Percentiles rank a stretch among this genome's conserved stretches.
Conservation (phyloP, 2,113 vertebrate genomes). For the Peromyscus leucopus region DNA sequence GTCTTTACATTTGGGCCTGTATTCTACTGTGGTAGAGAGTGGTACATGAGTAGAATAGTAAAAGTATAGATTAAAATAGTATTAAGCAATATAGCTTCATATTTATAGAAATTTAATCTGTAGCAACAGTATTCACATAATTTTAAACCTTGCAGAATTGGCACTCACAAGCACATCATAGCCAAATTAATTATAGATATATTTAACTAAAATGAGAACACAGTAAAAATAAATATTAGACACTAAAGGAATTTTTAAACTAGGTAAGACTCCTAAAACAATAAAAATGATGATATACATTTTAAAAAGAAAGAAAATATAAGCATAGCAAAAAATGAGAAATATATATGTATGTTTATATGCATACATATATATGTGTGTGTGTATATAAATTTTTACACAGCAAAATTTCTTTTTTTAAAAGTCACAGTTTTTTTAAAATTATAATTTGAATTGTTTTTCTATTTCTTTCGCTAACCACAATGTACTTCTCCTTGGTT, state of each 20-base stretch:
- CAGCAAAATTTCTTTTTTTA: background rate
- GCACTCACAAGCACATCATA: background rate
- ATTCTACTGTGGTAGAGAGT: background rate
- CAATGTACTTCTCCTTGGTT: background rate
- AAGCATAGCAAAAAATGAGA: background rate
- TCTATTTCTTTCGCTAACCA: background rate
- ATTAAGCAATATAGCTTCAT: background rate
- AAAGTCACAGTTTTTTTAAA: background rate
- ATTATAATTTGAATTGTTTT: background rate
- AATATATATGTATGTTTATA: background rate
- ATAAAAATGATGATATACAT: background rate
- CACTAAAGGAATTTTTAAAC: background rate
- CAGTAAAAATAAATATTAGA: background rate
- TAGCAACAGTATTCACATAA: background rate
- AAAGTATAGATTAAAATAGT: background rate
- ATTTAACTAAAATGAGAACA: background rate
- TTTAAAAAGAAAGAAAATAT: background rate
- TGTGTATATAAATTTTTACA: background rate
- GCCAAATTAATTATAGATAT: background rate
- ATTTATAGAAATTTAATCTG: background rate
- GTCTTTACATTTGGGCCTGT: too few species aligned
- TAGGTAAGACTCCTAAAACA: background rate
- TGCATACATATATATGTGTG: background rate
- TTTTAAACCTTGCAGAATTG: background rate
- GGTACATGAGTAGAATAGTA: background rate